Evolutionary conservation across 2,113 vertebrate species (phyloP), one percentile per base, ranked within the genome.

Genomic region (Emydocephalus ijimae): DNA sequence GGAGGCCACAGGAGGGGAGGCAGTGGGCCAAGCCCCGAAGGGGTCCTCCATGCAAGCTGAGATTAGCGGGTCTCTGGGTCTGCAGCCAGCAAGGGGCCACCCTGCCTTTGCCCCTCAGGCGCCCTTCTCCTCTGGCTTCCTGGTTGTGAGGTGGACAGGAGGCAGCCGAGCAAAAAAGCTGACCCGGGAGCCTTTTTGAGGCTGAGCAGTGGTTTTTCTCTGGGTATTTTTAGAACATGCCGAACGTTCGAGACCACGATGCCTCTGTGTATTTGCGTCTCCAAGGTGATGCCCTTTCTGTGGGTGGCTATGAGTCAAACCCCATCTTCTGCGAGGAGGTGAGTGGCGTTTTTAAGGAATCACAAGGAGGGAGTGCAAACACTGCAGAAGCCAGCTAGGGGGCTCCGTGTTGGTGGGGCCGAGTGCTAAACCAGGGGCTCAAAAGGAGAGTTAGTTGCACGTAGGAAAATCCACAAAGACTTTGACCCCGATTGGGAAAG

Each of bases 281-380:
- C 95, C 99, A 99, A 97, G 99, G 99, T n/a, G 99, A 99, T 7
- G 99, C 99, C 91, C 97, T 99, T 91, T 99, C 99, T 2, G 98
- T 99, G 95, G 99, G 99, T 0, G 99, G 99, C 87, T 99, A 99
- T 39, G 99, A 99, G 96, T 94, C 97, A 87, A 99, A 99, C 95
- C 99, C 99, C 24, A 96, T 99, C 96, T 99, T 99, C 97, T 99
- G 99, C 98, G 98, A 99, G 86, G 97, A 99, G 98, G 99, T 99
- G 96, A 98, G 97, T 0, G 0, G 0, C 55, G 54, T 43, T 0
- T 43, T 0, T 85, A 94, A 93, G 90, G 57, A 94, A 93, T 61
- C 15, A 0, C 0, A 88, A 85, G 45, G 29, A 0, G 94, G 24
- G 74, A 34, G 69, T 24, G 48, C 92, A 94, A 91, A 64, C 89